phyloP scores from a whole-genome alignment of 1,140 invertebrate genomes.

The Achroia grisella region DNA sequence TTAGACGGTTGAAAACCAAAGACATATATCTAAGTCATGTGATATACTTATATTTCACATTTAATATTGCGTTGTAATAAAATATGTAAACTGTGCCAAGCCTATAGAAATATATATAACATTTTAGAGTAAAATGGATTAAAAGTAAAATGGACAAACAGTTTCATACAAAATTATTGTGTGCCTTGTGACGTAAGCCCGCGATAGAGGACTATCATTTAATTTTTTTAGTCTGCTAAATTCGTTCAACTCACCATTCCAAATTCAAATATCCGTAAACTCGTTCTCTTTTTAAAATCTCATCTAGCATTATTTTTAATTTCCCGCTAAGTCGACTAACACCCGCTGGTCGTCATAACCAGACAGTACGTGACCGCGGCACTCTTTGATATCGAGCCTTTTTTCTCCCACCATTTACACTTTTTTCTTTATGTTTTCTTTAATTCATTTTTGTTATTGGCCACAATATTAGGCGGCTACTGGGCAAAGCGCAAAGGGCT shows the following conservation, averaged over 20 bases:
- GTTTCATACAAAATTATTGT: no score
- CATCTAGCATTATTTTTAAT: constrained; percentile 51
- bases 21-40: no score
- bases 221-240: constrained; percentile 19
- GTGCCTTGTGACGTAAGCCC: no score
- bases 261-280: constrained; percentile 19
- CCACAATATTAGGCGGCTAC: constrained; percentile 67
- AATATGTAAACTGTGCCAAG: no score
- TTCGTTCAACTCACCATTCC: constrained; percentile 11
- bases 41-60: no score
- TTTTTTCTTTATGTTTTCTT: constrained; percentile 30
- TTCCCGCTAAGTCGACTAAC: constrained; percentile 39
- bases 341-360: constrained; percentile 62
- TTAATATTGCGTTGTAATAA: no score
- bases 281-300: constrained; percentile 35
- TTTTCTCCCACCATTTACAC: constrained; percentile 53
- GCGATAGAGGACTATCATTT: not conserved
- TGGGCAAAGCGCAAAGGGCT: constrained; percentile 51
- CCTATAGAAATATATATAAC: no score
- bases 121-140: no score
- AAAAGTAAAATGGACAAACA: no score
- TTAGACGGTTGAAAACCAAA: no score
- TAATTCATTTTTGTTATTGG: constrained; percentile 60
- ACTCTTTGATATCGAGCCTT: constrained; percentile 53
- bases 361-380: constrained; percentile 60